Conservation (phyloP, 2,888 invertebrate species). For the Geotrupes spiniger region DNA sequence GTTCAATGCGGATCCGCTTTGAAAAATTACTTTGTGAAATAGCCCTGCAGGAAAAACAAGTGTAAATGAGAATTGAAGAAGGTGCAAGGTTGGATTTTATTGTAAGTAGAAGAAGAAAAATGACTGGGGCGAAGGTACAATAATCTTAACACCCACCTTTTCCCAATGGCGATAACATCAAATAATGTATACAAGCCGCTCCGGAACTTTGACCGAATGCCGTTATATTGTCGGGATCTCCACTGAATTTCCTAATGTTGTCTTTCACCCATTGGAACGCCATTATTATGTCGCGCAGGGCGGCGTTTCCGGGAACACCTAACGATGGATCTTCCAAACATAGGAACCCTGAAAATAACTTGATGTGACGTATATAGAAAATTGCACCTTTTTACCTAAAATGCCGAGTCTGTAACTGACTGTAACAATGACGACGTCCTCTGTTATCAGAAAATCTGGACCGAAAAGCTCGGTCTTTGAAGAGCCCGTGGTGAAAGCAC, state of each 20-base stretch:
- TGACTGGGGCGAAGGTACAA: no score
- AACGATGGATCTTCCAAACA: conserved; percentile 50
- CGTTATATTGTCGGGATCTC: conserved; percentile 54
- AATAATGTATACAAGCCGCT: conserved; percentile 50
- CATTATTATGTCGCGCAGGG: conserved; percentile 54
- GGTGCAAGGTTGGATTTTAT: no score
- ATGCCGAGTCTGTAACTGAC: conserved; percentile 41
- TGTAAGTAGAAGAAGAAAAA: no score
- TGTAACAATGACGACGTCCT: conserved; percentile 45
- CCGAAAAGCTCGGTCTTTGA: conserved; percentile 41
- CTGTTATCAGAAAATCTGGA: conserved; percentile 45
- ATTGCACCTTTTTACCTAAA: conserved; percentile 18
- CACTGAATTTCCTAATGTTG: conserved; percentile 53
- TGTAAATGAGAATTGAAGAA: neutral
- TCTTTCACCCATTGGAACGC: conserved; percentile 54
- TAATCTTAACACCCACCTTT: conserved; percentile 22
- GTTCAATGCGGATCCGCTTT: conserved; percentile 16
- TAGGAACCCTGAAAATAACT: conserved; percentile 49
- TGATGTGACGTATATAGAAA: neutral
- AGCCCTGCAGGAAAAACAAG: conserved; percentile 5
- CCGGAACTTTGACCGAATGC: conserved; percentile 57
- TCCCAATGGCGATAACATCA: conserved; percentile 52
- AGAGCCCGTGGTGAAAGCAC: conserved; percentile 44
- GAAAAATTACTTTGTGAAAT: conserved; percentile 27
- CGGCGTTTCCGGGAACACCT: conserved; percentile 55